These are phyloP conservation scores for Idaea dimidiata DNA, from an alignment of 2,888 invertebrate genomes.

Conservation along the genomic window DNA sequence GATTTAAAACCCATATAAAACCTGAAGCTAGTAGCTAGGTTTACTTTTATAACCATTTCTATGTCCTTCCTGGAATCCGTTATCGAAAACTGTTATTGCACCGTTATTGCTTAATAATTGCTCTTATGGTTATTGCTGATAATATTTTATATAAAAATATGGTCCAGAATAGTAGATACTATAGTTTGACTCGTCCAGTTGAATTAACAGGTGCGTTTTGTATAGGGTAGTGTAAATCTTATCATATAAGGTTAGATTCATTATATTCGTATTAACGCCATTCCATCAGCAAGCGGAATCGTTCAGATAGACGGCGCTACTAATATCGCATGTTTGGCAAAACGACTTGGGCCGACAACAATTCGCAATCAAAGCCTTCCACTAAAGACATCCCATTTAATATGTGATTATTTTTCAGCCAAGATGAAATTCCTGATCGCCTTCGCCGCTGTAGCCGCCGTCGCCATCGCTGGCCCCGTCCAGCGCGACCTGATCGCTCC, in stretches of 20 bases:
- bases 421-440: conserved; percentile 25
- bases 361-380: too few relatives aligned
- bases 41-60: not conserved
- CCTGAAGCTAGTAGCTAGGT: too few relatives aligned
- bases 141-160: not conserved
- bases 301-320: too few relatives aligned
- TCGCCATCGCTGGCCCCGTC: conserved; percentile 23
- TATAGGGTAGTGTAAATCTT: not conserved
- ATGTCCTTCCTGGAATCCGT: not conserved
- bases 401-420: conserved; percentile 10
- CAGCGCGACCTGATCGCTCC: conserved; percentile 25
- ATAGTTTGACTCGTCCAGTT: conserved; percentile 6
- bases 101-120: not conserved
- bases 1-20: too few relatives aligned
- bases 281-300: too few relatives aligned
- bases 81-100: not conserved
- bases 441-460: conserved; percentile 28
- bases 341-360: too few relatives aligned
- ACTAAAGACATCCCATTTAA: too few relatives aligned
- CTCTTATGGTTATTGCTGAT: not conserved
- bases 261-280: too few relatives aligned
- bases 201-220: conserved; percentile 24
- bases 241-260: too few relatives aligned
- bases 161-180: not conserved
- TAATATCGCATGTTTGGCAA: too few relatives aligned